Base-by-base conservation (phyloP, 2,888 invertebrate species). In the Syrista parreyssii region DNA sequence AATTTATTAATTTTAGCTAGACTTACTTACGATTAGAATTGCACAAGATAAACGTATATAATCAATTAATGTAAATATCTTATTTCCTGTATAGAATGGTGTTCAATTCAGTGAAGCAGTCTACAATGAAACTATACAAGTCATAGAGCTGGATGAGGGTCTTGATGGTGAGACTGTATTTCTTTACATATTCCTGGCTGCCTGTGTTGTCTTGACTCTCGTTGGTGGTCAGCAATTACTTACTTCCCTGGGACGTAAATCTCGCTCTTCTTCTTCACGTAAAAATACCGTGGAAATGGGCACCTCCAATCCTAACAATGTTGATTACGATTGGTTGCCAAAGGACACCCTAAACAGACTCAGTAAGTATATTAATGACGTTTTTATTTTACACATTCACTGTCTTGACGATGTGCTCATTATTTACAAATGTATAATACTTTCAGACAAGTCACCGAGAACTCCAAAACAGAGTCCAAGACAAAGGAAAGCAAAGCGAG, bases 271-370 rank as follows among this genome's bases (percentile, higher is more conserved):
- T 91, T 92, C 93, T 1, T 93, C 95, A 76, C 93, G 94, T 80
- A 94, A 94, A 69, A 91, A 92, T 75, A 92, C 93, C 74, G 94
- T 98, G 6, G 99, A 99, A 92, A 96, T 97, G 86, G 99, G 99
- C 82, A 99, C 99, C 0, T 94, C 95, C 80, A 96, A 95, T 88
- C 96, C 95, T 79, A 95, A 96, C 87, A 97, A 98, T 92, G 98
- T 99, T 4, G 99, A 99, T 92, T 99, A 97, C 89, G 99, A 99
- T 87, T 99, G 99, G 99, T 93, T 99, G 89, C 99, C 99, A 69
- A 96, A 96, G 89, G 97, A 98, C 92, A 96, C 97, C 82, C 93
- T 97, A 76, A 95, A 96, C 85, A 95, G 94, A 91, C 93, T 97
- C 84, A 97, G 97, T 97, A 93, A 95, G 97, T 94, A 75, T 79